Conservation (phyloP, 2,888 invertebrate genomes). For the Capitulum mitella region DNA sequence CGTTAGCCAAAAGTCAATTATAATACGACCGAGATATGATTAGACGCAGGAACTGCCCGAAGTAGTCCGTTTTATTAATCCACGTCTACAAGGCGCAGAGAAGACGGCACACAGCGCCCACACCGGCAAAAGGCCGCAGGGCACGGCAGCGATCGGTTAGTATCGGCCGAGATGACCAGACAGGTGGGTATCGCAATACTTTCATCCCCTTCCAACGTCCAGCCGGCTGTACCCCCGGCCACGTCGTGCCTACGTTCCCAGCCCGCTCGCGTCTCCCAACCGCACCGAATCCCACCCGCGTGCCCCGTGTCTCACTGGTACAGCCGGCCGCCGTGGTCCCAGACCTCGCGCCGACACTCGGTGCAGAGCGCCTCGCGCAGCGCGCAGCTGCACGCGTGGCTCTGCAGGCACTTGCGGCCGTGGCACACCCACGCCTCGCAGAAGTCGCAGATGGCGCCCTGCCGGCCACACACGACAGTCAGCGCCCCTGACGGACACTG, state of each 20-base stretch:
- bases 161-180: neutral
- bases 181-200: too few relatives aligned
- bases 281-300: neutral
- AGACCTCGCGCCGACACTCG: conserved; percentile 83
- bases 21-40: too few relatives aligned
- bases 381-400: conserved; percentile 87
- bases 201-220: neutral
- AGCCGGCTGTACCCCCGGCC: too few relatives aligned
- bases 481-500: neutral
- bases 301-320: neutral
- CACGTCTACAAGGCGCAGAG: too few relatives aligned
- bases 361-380: conserved; percentile 77
- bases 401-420: conserved; percentile 78
- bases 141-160: too few relatives aligned
- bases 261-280: neutral
- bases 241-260: too few relatives aligned
- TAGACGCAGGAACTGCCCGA: too few relatives aligned
- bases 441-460: conserved; percentile 95
- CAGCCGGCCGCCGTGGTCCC: conserved; percentile 13
- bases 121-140: too few relatives aligned
- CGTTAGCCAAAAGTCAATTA: too few relatives aligned
- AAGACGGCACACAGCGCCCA: too few relatives aligned
- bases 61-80: too few relatives aligned
- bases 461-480: conserved; percentile 25
- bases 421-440: conserved; percentile 98